Evolutionary conservation across 2,888 invertebrate genomes (phyloP).

Genomic region (Lypha dubia): DNA sequence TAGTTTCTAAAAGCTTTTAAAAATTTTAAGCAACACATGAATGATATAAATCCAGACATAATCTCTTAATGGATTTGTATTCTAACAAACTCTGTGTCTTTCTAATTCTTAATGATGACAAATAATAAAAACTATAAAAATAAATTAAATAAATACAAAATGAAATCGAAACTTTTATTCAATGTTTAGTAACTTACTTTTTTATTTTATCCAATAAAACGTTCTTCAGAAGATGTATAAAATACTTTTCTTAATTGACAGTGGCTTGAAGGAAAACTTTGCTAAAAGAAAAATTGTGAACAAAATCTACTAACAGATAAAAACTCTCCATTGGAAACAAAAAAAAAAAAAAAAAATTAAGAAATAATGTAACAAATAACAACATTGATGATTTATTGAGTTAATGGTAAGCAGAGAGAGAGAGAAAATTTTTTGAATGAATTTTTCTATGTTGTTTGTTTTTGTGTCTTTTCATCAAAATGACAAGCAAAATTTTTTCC

Average conservation of each 20-base stretch:
- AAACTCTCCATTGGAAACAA: not conserved
- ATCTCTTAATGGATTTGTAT: slow-evolving; percentile 11
- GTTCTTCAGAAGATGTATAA: not conserved
- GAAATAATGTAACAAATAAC: not conserved
- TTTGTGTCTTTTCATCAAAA: too few species aligned
- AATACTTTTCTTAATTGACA: not conserved
- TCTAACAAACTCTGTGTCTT: slow-evolving; percentile 7
- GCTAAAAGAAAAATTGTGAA: not conserved
- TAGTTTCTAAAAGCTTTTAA: slow-evolving; percentile 20
- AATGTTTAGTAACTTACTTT: slow-evolving; percentile 16
- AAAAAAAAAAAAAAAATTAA: not conserved
- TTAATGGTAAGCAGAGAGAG: not conserved
- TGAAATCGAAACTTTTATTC: slow-evolving; percentile 16
- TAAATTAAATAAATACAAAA: slow-evolving; percentile 17
- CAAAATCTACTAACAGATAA: not conserved
- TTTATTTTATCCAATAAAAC: slow-evolving; percentile 1
- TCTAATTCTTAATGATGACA: not conserved
- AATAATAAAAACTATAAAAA: slow-evolving; percentile 26
- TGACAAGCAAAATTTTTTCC: too few species aligned
- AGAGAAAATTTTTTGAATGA: not conserved
- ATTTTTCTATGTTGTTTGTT: not conserved
- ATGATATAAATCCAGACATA: not conserved
- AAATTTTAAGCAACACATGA: slow-evolving; percentile 6
- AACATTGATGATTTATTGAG: slow-evolving; percentile 6
- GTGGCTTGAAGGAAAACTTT: slow-evolving; percentile 31